These are phyloP conservation scores for Melinaea menophilus DNA, from an alignment of 2,888 invertebrate species.

Conservation along the genomic window DNA sequence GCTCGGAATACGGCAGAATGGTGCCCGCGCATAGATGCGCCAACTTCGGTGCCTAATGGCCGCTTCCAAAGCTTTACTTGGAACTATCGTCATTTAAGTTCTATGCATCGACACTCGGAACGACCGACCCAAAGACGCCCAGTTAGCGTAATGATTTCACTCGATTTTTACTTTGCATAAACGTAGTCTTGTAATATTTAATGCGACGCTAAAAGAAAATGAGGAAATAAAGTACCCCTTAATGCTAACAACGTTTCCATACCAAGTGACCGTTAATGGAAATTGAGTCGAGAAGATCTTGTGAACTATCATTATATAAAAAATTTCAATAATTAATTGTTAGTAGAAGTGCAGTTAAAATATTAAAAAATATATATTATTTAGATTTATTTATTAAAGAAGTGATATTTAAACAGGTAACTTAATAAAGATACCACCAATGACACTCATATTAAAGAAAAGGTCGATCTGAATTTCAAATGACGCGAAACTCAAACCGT, in stretches of 20 bases:
- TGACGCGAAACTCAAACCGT: slow-evolving; percentile 33
- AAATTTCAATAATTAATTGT: not conserved
- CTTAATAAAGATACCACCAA: slow-evolving; percentile 12
- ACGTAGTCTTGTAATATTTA: slow-evolving; percentile 25
- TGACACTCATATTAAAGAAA: slow-evolving; percentile 16
- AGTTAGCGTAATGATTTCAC: slow-evolving; percentile 28
- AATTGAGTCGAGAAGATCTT: slow-evolving; percentile 20
- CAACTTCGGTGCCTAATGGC: slow-evolving; percentile 38
- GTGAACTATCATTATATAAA: slow-evolving; percentile 12
- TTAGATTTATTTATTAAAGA: not conserved
- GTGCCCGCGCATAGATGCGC: slow-evolving; percentile 39
- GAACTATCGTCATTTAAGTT: slow-evolving; percentile 33
- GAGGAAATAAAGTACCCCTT: slow-evolving; percentile 25
- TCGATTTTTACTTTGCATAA: slow-evolving; percentile 31
- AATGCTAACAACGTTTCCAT: slow-evolving; percentile 27
- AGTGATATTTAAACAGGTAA: not conserved
- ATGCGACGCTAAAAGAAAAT: slow-evolving; percentile 27
- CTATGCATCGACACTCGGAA: slow-evolving; percentile 29
- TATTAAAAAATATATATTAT: too few relatives aligned
- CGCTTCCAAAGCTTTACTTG: slow-evolving; percentile 30
- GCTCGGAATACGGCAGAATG: slow-evolving; percentile 36
- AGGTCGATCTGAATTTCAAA: slow-evolving; percentile 35
- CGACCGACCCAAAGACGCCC: slow-evolving; percentile 21
- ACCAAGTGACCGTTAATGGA: slow-evolving; percentile 28
- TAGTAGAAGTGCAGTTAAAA: too few relatives aligned